Evolutionary conservation across 2,888 invertebrate species (phyloP).

Genomic region (Saturnia pavonia): DNA sequence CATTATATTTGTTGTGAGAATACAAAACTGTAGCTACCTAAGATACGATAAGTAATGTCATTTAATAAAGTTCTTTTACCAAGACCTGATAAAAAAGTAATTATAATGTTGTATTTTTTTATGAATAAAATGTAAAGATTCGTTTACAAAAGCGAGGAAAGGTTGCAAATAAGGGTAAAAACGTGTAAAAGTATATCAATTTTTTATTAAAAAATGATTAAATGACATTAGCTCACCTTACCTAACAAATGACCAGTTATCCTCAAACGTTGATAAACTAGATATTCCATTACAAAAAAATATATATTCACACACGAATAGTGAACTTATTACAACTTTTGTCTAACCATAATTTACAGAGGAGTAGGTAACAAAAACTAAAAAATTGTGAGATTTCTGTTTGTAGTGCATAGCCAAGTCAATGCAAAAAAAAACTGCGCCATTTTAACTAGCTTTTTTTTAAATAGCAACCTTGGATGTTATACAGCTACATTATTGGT

Average conservation of each 20-base stretch:
- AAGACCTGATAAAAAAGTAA: not conserved
- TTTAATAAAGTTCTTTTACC: constrained; percentile 18
- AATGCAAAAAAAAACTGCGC: not conserved
- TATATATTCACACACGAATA: constrained; percentile 75
- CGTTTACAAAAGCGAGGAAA: not conserved
- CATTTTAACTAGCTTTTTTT: not conserved
- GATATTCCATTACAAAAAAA: constrained; percentile 64
- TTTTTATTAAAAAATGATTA: not conserved
- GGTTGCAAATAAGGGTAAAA: not conserved
- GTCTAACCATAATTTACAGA: constrained; percentile 56
- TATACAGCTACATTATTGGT: not conserved
- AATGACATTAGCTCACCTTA: constrained; percentile 48
- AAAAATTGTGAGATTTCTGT: constrained; percentile 25
- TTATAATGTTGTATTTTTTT: too few species aligned
- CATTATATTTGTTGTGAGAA: constrained; percentile 83
- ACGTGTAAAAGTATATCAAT: not conserved
- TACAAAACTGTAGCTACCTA: constrained; percentile 49
- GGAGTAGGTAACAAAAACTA: constrained; percentile 51
- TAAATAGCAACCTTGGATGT: constrained; percentile 24
- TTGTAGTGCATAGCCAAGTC: not conserved
- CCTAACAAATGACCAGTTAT: constrained; percentile 58
- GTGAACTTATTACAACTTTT: constrained; percentile 66
- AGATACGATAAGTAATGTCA: constrained; percentile 52
- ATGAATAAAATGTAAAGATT: not conserved
- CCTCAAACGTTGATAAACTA: constrained; percentile 64